Evolutionary conservation across 2,888 invertebrate genomes (phyloP).

Genomic region (Sylvicola fuscatus): DNA sequence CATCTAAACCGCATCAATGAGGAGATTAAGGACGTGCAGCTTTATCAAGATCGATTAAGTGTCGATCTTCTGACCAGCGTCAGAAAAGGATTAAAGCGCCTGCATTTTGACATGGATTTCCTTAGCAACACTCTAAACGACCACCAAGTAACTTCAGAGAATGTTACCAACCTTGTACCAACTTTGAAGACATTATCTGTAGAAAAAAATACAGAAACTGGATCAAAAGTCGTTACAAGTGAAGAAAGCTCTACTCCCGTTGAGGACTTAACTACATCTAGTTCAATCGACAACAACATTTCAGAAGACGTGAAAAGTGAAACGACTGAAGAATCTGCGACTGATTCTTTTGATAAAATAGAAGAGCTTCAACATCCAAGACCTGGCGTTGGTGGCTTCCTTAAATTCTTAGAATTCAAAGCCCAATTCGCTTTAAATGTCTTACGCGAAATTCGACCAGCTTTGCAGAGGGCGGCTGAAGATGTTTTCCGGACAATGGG

Average conservation of each 20-base stretch:
- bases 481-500: conserved; percentile 4
- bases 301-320: background rate
- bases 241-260: too few species aligned
- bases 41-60: conserved; percentile 3
- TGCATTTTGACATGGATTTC: background rate
- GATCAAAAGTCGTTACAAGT: too few species aligned
- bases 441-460: conserved; percentile 4
- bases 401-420: conserved; percentile 5
- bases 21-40: conserved; percentile 3
- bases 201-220: background rate
- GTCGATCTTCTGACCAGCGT: background rate
- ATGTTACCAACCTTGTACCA: background rate
- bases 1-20: conserved; percentile 1
- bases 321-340: background rate
- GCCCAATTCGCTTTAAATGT: conserved; percentile 4
- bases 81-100: conserved; percentile 1
- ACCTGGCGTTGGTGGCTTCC: conserved; percentile 2
- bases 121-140: conserved; percentile 2
- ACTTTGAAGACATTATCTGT: background rate
- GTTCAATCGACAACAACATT: too few species aligned
- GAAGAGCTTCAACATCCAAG: background rate
- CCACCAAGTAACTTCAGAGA: background rate
- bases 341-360: background rate
- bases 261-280: too few species aligned
- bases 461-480: conserved; percentile 4